These are phyloP conservation scores for Helicoverpa armigera DNA, from an alignment of 1,140 invertebrate genomes.

Conservation along the genomic window DNA sequence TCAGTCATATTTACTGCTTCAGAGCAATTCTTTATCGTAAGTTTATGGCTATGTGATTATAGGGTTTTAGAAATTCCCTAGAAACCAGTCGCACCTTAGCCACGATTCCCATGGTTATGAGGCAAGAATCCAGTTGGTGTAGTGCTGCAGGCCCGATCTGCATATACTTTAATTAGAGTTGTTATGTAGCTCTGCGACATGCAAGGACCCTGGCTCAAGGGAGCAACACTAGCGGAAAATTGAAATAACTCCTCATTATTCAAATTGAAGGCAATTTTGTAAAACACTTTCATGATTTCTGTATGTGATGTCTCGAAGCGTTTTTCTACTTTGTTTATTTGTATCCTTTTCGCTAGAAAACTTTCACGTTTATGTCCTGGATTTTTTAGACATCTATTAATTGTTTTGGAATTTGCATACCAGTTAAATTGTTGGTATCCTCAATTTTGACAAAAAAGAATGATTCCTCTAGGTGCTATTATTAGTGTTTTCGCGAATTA, in stretches of 20 bases:
- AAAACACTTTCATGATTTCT: conserved; percentile 7
- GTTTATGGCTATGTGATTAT: conserved; percentile 32
- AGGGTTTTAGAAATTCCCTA: conserved; percentile 20
- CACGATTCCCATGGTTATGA: conserved; percentile 61
- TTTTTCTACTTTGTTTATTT: neutral
- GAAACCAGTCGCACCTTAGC: conserved; percentile 30
- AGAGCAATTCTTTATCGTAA: neutral
- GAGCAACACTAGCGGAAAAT: conserved; percentile 24
- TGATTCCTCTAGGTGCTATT: no score
- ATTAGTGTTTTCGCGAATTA: neutral
- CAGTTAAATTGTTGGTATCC: no score
- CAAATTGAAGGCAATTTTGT: conserved; percentile 28
- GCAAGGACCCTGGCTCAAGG: conserved; percentile 8
- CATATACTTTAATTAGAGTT: conserved; percentile 66
- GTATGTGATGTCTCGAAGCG: neutral
- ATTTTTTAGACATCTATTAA: neutral
- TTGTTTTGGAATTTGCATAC: neutral
- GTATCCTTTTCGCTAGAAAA: neutral
- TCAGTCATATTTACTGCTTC: neutral
- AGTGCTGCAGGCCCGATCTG: conserved; percentile 57
- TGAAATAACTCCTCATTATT: conserved; percentile 19
- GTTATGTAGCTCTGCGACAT: conserved; percentile 57
- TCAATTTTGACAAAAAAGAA: no score
- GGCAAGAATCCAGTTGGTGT: conserved; percentile 60
- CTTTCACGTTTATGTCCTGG: neutral